Percentiles rank a stretch among this genome's conserved stretches.
Conservation (phyloP, 1,140 invertebrate species). For the Oscheius sp. region DNA sequence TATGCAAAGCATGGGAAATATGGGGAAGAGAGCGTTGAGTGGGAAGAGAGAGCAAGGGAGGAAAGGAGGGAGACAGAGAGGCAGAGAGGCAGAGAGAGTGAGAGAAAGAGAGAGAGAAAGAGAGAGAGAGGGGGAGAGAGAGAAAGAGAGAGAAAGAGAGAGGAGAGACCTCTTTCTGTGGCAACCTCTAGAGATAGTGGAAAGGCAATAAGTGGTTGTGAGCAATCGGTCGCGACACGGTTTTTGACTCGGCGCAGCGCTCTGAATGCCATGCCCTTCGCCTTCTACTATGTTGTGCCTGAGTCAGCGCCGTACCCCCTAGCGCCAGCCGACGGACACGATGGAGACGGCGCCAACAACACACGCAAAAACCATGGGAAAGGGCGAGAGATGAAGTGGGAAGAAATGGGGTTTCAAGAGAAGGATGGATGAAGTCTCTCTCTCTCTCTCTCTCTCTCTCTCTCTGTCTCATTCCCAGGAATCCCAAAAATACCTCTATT, state of each 20-base stretch:
- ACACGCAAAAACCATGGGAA: too few relatives aligned
- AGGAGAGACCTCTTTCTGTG: neutral
- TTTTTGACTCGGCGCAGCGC: neutral
- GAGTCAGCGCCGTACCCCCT: neutral
- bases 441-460: too few relatives aligned
- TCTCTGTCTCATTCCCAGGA: too few relatives aligned
- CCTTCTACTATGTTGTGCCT: conserved; percentile 9
- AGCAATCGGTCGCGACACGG: neutral
- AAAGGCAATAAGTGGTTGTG: neutral
- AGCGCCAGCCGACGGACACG: neutral
- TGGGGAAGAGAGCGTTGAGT: too few relatives aligned
- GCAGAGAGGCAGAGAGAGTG: neutral
- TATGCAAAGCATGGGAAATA: too few relatives aligned
- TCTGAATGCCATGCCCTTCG: conserved; percentile 5
- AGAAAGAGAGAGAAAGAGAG: neutral
- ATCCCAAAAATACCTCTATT: too few relatives aligned
- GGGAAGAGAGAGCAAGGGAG: too few relatives aligned
- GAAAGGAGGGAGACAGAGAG: too few relatives aligned
- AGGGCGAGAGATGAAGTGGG: too few relatives aligned
- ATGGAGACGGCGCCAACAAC: too few relatives aligned
- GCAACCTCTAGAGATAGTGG: neutral
- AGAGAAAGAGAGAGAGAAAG: neutral
- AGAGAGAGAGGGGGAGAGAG: neutral
- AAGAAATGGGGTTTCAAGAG: too few relatives aligned
- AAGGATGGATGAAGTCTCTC: too few relatives aligned